Evolutionary conservation across 30 jellyfish, hydroid and myxozoan genomes (phyloP), one percentile per base, ranked within the genome.

Genomic region (Hydractinia echinata): DNA sequence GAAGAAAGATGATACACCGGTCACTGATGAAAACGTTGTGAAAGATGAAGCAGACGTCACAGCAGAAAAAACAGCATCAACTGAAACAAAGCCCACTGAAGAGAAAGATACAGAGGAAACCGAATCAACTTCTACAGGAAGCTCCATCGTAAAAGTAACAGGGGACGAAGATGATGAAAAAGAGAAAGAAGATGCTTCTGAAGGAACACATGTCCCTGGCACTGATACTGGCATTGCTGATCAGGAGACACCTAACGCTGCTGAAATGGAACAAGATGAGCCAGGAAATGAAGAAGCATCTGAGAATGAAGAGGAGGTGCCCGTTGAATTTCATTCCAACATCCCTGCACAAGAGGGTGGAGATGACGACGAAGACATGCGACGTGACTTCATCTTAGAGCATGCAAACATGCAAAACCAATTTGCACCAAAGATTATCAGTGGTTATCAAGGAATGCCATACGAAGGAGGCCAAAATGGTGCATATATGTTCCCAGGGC

Each of bases 361-460:
- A 11, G 69, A 58, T 58, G 69, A 58, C 15, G 69, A 64, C 39
- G 74, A 64, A n/a, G 74, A 64, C 19, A 64, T 64, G 7, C 19
- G 74, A 55, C 51, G 85, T 49, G 54, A 77, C 3, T 77, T 10
- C 4, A 60, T 77, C 44, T 15, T 77, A 3, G 85, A 77, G 52
- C 85, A 77, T 14, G 73, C 77, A 9, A 61, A 77, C 78, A 18
- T 16, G 51, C 52, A 61, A 55, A 60, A 60, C 15, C 58, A 49
- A 13, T 76, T 76, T 5, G 16, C 8, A 51, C 85, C 85, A 53
- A 53, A 52, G 11, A 77, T 77, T 55, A 8, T 77, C 7, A 77
- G 85, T 77, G 85, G 85, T 8, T 77, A 4, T 76, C 54, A 16
- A 16, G 85, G 60, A 49, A 77, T 10, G 10, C 72, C 74, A 7